Evolutionary conservation across 1,140 invertebrate species (phyloP).

Genomic region (Penaeus indicus): DNA sequence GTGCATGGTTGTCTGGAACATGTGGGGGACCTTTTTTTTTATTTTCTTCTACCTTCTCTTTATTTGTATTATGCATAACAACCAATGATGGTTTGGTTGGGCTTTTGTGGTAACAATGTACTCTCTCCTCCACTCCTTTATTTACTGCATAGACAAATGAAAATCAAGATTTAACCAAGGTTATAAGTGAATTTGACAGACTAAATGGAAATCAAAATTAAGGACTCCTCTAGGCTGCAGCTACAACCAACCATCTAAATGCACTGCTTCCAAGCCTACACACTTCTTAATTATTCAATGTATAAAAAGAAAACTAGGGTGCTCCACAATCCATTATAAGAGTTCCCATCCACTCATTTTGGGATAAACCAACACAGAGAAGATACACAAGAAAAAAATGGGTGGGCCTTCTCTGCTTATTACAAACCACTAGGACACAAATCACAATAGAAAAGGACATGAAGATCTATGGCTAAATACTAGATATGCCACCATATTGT

Average conservation of each 20-base stretch:
- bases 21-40: background rate
- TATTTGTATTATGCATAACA: conserved; percentile 39
- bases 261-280: conserved; percentile 14
- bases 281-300: background rate
- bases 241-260: background rate
- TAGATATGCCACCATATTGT: conserved; percentile 55
- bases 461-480: conserved; percentile 51
- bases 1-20: conserved; percentile 16
- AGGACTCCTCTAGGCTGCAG: no score
- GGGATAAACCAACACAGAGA: conserved; percentile 43
- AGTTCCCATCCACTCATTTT: conserved; percentile 21
- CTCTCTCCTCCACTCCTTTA: background rate
- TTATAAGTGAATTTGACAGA: background rate
- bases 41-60: no score
- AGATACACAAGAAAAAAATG: conserved; percentile 37
- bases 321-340: conserved; percentile 24
- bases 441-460: conserved; percentile 50
- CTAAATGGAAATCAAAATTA: no score
- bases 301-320: conserved; percentile 11
- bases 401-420: conserved; percentile 47
- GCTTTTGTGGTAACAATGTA: background rate
- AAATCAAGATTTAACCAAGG: background rate
- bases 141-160: background rate
- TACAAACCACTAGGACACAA: conserved; percentile 51
- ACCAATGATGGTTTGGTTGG: conserved; percentile 6